A percentile compares a stretch with the other conserved stretches of the same genome.
Conservation (phyloP, 2,888 invertebrate species). For the Omphaloscelis lunosa region DNA sequence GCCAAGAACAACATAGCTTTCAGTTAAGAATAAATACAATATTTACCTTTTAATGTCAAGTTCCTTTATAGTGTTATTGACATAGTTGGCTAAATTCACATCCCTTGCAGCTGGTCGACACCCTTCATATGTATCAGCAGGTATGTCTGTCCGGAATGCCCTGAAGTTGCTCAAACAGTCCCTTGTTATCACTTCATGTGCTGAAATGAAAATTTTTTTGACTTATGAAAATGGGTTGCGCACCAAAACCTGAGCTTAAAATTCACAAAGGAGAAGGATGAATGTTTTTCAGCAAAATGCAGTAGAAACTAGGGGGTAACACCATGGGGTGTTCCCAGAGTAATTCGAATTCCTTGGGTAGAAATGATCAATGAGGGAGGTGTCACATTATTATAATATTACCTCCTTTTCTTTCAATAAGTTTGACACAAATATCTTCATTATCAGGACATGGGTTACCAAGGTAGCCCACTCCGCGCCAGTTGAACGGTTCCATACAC, state of each 20-base stretch:
- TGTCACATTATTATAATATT: slow-evolving; percentile 52
- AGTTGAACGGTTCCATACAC: slow-evolving; percentile 96
- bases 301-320: not conserved
- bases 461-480: slow-evolving; percentile 93
- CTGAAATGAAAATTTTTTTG: slow-evolving; percentile 83
- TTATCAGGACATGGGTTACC: slow-evolving; percentile 95
- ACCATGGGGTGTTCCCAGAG: not conserved
- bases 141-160: slow-evolving; percentile 95
- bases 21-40: not conserved
- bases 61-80: slow-evolving; percentile 96
- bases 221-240: not conserved
- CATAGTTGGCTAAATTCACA: slow-evolving; percentile 95
- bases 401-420: slow-evolving; percentile 97
- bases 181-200: slow-evolving; percentile 94
- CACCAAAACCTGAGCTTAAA: not conserved
- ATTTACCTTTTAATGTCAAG: slow-evolving; percentile 94
- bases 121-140: slow-evolving; percentile 97
- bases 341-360: not conserved
- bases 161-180: slow-evolving; percentile 95
- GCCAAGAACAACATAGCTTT: not conserved
- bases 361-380: not conserved
- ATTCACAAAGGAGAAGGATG: not conserved
- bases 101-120: slow-evolving; percentile 95
- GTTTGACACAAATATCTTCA: slow-evolving; percentile 97
- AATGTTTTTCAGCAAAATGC: not conserved